Conservation (phyloP, 2,888 invertebrate genomes). For the Caenorhabditis uteleia region DNA sequence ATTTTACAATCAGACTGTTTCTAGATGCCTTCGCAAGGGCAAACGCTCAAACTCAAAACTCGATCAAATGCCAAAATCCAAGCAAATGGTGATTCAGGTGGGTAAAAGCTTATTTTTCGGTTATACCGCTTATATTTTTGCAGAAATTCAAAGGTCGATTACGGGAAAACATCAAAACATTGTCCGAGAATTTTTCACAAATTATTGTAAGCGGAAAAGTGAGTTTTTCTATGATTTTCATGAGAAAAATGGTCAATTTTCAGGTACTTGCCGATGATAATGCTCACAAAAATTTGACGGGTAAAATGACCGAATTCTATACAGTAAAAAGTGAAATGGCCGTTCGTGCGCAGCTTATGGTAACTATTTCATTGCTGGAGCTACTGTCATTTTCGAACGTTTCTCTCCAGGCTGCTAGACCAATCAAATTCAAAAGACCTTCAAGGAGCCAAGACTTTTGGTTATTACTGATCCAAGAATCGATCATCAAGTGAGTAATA, state of each 20-base stretch:
- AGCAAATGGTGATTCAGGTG: no score
- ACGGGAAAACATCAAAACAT: conserved; percentile 94
- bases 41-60: no score
- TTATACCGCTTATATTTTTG: conserved; percentile 5
- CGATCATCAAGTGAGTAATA: conserved; percentile 70
- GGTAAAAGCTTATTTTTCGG: no score
- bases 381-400: conserved; percentile 96
- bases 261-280: no score
- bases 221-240: no score
- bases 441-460: conserved; percentile 94
- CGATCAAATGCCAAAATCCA: no score
- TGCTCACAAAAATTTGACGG: conserved; percentile 49
- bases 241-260: no score
- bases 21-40: no score
- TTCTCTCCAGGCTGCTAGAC: conserved; percentile 97
- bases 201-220: conserved; percentile 70
- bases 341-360: conserved; percentile 62
- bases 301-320: conserved; percentile 60
- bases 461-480: conserved; percentile 89
- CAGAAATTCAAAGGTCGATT: conserved; percentile 92
- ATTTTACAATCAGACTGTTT: no score
- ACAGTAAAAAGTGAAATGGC: conserved; percentile 57
- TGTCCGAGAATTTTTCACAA: conserved; percentile 96
- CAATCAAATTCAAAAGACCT: conserved; percentile 94
- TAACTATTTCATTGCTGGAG: no score